A percentile compares a stretch with the other conserved stretches of the same genome.
These are phyloP conservation scores for Sorex maritimensis DNA, from an alignment of 2,797 vertebrate species.

Conservation along the genomic window DNA sequence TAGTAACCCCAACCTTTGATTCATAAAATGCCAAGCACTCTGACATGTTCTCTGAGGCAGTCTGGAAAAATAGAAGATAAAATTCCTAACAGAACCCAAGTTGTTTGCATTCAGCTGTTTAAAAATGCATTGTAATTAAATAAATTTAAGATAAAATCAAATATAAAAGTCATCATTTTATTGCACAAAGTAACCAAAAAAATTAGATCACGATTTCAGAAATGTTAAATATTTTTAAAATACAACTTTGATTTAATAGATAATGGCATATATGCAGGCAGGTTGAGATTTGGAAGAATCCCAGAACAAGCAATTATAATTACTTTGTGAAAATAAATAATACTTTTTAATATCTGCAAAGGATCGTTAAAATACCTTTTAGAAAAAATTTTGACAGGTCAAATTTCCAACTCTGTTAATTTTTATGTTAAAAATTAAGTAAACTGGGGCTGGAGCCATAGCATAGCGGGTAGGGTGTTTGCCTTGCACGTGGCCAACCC, in stretches of 20 bases:
- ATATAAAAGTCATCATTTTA: not conserved
- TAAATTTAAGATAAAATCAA: slow-evolving; percentile 16
- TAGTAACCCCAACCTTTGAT: not conserved
- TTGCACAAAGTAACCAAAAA: not conserved
- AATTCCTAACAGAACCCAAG: not conserved
- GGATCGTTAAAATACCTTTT: not conserved
- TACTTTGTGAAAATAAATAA: not conserved
- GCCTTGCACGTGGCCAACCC: too few relatives aligned
- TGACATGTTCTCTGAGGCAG: not conserved
- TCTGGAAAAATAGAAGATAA: not conserved
- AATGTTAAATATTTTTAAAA: not conserved
- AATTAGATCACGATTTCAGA: not conserved
- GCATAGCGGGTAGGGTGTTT: too few relatives aligned
- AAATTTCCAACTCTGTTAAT: slow-evolving; percentile 19
- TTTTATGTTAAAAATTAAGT: slow-evolving; percentile 39
- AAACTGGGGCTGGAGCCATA: not conserved
- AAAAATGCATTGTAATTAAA: slow-evolving; percentile 30
- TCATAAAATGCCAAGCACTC: not conserved
- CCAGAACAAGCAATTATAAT: not conserved
- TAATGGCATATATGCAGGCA: not conserved
- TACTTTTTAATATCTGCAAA: slow-evolving; percentile 34
- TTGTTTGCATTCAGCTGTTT: not conserved
- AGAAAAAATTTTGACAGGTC: not conserved
- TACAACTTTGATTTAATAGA: not conserved
- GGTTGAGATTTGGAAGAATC: not conserved